These are phyloP conservation scores for Fringilla coelebs DNA, from an alignment of 2,797 vertebrate species.

Conservation along the genomic window DNA sequence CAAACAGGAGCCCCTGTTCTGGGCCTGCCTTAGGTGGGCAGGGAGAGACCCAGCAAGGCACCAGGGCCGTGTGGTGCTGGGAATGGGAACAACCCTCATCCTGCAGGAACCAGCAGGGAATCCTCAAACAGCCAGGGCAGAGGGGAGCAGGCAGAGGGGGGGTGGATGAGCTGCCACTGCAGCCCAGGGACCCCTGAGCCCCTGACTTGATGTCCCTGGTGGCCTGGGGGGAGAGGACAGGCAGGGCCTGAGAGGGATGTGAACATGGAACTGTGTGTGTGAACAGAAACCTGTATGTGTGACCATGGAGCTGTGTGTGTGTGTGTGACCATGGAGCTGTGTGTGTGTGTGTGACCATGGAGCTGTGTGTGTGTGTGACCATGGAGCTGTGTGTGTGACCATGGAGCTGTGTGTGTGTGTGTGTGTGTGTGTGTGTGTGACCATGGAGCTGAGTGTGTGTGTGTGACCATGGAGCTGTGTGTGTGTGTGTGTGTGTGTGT, in stretches of 20 bases:
- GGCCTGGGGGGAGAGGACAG: background rate
- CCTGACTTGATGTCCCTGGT: background rate
- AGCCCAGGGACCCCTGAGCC: accelerated
- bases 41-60: background rate
- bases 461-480: too few relatives aligned
- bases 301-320: too few relatives aligned
- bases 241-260: accelerated
- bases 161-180: accelerated
- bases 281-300: too few relatives aligned
- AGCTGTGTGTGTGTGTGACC: too few relatives aligned
- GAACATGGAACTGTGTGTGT: too few relatives aligned
- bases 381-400: too few relatives aligned
- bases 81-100: background rate
- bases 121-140: background rate
- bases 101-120: background rate
- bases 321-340: too few relatives aligned
- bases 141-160: background rate
- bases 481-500: too few relatives aligned
- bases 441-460: too few relatives aligned
- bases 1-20: background rate
- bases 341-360: too few relatives aligned
- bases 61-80: accelerated
- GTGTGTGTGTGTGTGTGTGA: too few relatives aligned
- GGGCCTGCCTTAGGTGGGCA: background rate
- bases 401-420: too few relatives aligned